Base-by-base conservation (phyloP, 2,113 vertebrate genomes). In the Balaenoptera acutorostrata region DNA sequence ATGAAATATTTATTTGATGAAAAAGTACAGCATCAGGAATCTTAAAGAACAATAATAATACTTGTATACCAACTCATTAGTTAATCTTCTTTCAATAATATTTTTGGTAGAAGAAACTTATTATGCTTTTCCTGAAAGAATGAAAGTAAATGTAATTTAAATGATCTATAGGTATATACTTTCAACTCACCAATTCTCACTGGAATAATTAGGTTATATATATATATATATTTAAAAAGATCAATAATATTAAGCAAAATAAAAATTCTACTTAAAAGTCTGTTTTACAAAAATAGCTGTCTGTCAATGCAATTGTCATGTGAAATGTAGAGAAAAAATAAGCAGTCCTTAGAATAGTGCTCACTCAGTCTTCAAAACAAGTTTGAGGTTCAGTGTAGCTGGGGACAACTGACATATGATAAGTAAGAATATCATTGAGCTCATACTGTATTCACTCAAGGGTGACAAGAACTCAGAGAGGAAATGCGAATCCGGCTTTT, bases 81-180 rank as follows among this genome's bases (percentile, higher is more conserved):
- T 9, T 74, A 75, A 75, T 72, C 11, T 87, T 68, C n/a, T 94
- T 63, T 57, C n/a, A 63, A 75, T 63, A 33, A 94, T n/a, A 75
- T 23, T 82, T 84, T 88, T 86, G 33, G 25, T 66, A 82, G 61
- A 75, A 88, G 31, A 84, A 92, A 59, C 14, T 7, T 66, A 71
- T 77, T 75, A 41, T 81, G 36, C 8, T 59, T 96, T 63, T 31
- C 14, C 8, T 31, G 2, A 96, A 96, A 69, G 2, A 94, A 80
- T 86, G 17, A 72, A 84, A 82, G 11, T 39, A 75, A 75, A 92
- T 74, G 83, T 94, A 90, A 77, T 80, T 85, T 57, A 95, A 87
- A 66, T 90, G 20, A 82, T 71, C 15, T 89, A 8, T 74, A 71
- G 3, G 13, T 44, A 93, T 81, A 69, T 31, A 82, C 29, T 81